Evolutionary conservation across 2,888 invertebrate genomes (phyloP), one percentile per base, ranked within the genome.

Genomic region (Polyommatus icarus): DNA sequence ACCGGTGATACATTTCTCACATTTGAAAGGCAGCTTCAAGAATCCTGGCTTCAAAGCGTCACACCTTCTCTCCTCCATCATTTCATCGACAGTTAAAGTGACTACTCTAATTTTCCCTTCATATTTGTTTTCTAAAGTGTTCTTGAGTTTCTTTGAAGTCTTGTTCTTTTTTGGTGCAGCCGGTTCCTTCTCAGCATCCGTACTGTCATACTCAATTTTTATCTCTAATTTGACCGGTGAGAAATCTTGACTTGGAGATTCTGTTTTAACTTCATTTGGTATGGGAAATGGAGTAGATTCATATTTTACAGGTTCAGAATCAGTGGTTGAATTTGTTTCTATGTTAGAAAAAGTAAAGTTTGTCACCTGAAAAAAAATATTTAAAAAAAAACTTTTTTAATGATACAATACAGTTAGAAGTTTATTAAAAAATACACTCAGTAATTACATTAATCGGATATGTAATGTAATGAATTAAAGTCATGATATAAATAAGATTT

Each of bases 21-120:
- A 93, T 80, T 89, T 90, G 61, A 82, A 91, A 0, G 90, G 90
- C 12, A 92, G 82, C 40, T 87, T 90, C 54, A 90, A 72, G 79
- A 89, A 93, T 84, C 83, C 8, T 84, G 84, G 67, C 1, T 85
- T 89, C 0, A 78, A 81, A 0, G 85, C 83, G 5, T 90, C 86
- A 0, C 78, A 81, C 0, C 84, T 83, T 20, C 93, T 86, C 36
- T 92, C 91, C 10, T 83, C 81, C 32, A 82, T 76, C 79, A 91
- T 80, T 71, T 92, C 89, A 2, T 87, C 83, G 29, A 81, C 81
- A 18, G 79, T 86, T 3, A 92, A 77, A 1, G 81, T 83, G 0
- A 90, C 81, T 0, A 86, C 83, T n/a, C 80, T 81, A 2, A 92
- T 87, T 77, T 90, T 90, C 0, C 87, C 90, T 1, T 86, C 83